Conservation (phyloP, 2,888 invertebrate genomes). For the Melinaea marsaeus region DNA sequence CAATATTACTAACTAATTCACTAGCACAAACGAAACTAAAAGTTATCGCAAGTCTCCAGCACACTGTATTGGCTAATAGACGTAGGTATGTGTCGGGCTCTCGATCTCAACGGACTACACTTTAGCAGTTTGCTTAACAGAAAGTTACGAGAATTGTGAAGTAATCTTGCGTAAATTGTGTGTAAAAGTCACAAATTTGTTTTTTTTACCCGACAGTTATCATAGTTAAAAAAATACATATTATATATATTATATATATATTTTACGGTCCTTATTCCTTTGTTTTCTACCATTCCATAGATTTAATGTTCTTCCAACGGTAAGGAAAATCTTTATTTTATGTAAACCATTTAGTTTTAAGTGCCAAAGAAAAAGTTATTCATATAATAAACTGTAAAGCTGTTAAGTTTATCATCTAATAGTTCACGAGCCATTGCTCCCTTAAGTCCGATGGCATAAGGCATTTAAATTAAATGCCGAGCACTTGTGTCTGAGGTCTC, state of each 20-base stretch:
- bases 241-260: too few species aligned
- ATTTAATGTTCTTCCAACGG: too few species aligned
- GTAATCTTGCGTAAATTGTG: neutral
- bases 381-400: neutral
- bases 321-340: too few species aligned
- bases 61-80: neutral
- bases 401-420: slow-evolving; percentile 4
- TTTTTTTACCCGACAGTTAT: neutral
- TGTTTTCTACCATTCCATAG: too few species aligned
- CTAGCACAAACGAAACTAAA: neutral
- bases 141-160: slow-evolving; percentile 8
- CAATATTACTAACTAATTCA: neutral
- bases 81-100: neutral
- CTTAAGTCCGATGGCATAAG: neutral
- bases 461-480: slow-evolving; percentile 6
- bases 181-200: slow-evolving; percentile 1
- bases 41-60: neutral
- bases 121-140: slow-evolving; percentile 3
- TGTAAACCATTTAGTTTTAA: too few species aligned
- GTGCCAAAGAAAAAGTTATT: neutral
- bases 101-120: slow-evolving; percentile 6
- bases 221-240: too few species aligned
- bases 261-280: too few species aligned
- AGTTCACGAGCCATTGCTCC: neutral
- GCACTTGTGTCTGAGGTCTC: slow-evolving; percentile 1